phyloP scores from a whole-genome alignment of 2,888 invertebrate species.

The Limnephilus auricula region DNA sequence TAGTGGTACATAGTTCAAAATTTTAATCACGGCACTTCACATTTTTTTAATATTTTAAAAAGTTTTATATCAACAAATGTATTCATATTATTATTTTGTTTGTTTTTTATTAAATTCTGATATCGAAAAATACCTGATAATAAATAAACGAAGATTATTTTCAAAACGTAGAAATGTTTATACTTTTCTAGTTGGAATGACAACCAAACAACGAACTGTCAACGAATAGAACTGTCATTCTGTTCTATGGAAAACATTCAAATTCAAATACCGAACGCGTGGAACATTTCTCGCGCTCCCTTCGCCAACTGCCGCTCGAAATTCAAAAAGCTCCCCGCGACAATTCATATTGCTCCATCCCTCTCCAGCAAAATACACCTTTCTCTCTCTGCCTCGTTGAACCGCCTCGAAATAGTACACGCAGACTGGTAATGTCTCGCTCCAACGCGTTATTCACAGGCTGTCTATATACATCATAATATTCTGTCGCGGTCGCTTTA shows the following conservation, averaged over 20 bases:
- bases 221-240: constrained; percentile 38
- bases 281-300: constrained; percentile 61
- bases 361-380: constrained; percentile 21
- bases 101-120: background rate
- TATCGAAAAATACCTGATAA: background rate
- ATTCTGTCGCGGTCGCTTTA: constrained; percentile 21
- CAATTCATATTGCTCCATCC: constrained; percentile 55
- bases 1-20: background rate
- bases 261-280: constrained; percentile 56
- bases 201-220: constrained; percentile 15
- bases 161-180: background rate
- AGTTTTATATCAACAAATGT: background rate
- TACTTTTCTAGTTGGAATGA: constrained; percentile 1
- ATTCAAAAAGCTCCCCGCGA: constrained; percentile 58
- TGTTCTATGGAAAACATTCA: constrained; percentile 52
- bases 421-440: constrained; percentile 28
- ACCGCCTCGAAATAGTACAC: constrained; percentile 25
- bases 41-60: background rate
- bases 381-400: constrained; percentile 43
- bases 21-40: constrained; percentile 14
- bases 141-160: background rate
- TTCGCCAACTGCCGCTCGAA: constrained; percentile 58
- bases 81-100: background rate
- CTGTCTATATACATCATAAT: constrained; percentile 16
- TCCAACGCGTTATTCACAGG: constrained; percentile 26